Evolutionary conservation across 2,888 invertebrate genomes (phyloP), one percentile per base, ranked within the genome.

Genomic region (Thymelicus lineola): DNA sequence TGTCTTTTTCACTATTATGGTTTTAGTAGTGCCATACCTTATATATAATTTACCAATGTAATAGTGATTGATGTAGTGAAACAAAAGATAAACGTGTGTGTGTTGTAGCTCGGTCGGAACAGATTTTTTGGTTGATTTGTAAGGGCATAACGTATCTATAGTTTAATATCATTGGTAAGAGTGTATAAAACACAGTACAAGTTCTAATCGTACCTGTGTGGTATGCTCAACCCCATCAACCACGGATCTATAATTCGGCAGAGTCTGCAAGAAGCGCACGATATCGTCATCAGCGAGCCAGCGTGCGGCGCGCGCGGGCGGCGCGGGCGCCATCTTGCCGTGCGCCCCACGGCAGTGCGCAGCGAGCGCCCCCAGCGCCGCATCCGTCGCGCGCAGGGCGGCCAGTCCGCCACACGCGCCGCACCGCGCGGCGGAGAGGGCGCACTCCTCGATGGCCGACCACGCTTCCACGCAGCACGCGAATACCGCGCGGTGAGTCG

Each of bases 271-370:
- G 89, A 98, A 98, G 66, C 98, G 93, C 82, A 97, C 98, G 73
- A 99, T 98, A 84, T 99, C 99, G 80, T 98, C 98, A 88, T 99
- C 99, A 77, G 98, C 97, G 0, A 98, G 95, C 98, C 98, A 90
- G 69, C 84, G 80, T 6, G 83, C 79, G 46, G 86, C 86, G 66
- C 85, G 77, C 42, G 81, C 75, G 63, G 78, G 79, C 48, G 77
- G 73, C 12, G 76, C 74, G 4, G 80, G 82, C 70, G 80, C 78
- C 69, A 73, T 78, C 71, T 72, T 75, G 36, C 70, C 73, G 73
- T 73, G 79, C 55, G 75, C 80, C 15, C 73, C 79, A 65, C 83
- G 78, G 38, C 78, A 78, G 71, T 77, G 84, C 50, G 81, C 74
- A 2, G 83, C 84, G 20, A 87, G 76, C 42, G 82, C 77, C 4